Conservation (phyloP, 2,113 vertebrate species). For the Camelus bactrianus region DNA sequence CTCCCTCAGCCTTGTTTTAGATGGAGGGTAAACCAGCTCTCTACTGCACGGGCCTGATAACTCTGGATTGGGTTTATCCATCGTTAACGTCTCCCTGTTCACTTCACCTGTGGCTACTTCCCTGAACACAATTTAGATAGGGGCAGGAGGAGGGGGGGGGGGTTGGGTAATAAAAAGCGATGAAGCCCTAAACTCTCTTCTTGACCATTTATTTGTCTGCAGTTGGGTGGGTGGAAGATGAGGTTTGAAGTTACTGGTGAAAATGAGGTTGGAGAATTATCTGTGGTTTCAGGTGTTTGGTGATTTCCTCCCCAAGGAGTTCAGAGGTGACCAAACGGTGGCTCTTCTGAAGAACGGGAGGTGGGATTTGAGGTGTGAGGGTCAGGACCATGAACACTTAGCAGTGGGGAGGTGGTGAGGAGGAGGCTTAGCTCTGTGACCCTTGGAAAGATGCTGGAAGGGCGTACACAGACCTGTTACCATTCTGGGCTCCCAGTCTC, state of each 20-base stretch:
- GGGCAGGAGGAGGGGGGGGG: rapidly evolving
- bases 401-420: background rate
- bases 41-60: background rate
- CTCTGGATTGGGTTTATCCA: background rate
- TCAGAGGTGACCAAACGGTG: background rate
- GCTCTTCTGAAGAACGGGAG: background rate
- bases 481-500: background rate
- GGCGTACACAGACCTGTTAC: background rate
- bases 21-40: background rate
- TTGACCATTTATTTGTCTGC: constrained; percentile 6
- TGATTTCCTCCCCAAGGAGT: background rate
- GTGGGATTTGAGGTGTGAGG: background rate
- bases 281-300: background rate
- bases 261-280: background rate
- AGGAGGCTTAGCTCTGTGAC: background rate
- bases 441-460: background rate
- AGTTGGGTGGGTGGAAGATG: background rate
- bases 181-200: background rate
- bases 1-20: background rate
- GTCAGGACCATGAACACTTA: background rate
- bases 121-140: background rate
- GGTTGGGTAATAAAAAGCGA: constrained; percentile 13
- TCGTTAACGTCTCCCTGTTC: background rate
- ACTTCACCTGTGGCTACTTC: background rate
- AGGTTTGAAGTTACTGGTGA: background rate